Conservation (phyloP, 2,888 invertebrate species). For the Galeruca laticollis region DNA sequence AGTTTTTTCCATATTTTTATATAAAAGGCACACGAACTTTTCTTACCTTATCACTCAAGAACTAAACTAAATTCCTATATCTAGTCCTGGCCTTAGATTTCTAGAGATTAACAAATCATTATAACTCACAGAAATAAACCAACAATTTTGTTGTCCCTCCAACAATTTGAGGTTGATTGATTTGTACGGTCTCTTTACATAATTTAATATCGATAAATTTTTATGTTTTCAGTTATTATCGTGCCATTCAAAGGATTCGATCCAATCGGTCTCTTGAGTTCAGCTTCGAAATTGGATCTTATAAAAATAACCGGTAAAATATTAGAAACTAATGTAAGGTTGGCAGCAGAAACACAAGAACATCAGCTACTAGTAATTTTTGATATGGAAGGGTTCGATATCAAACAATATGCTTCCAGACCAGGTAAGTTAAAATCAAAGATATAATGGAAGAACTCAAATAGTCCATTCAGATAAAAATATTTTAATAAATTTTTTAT, state of each 20-base stretch:
- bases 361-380: constrained; percentile 78
- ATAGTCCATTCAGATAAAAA: too few species aligned
- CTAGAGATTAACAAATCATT: too few species aligned
- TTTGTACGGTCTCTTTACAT: too few species aligned
- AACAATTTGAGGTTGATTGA: too few species aligned
- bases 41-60: too few species aligned
- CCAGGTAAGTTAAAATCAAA: constrained; percentile 76
- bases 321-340: constrained; percentile 75
- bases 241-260: constrained; percentile 87
- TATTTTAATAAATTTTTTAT: too few species aligned
- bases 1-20: too few species aligned
- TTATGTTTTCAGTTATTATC: constrained; percentile 74
- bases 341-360: constrained; percentile 73
- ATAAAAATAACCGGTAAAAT: constrained; percentile 77
- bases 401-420: constrained; percentile 87
- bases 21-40: too few species aligned
- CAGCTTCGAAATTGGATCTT: constrained; percentile 78
- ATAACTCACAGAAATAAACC: too few species aligned
- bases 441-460: constrained; percentile 1
- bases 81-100: too few species aligned
- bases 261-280: constrained; percentile 83
- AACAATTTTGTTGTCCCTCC: too few species aligned
- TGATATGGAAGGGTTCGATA: constrained; percentile 83
- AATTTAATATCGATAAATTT: background rate
- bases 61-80: too few species aligned